Percentiles rank a stretch among this genome's conserved stretches.
phyloP scores from a whole-genome alignment of 2,888 invertebrate genomes.

The Drosophila monieri region DNA sequence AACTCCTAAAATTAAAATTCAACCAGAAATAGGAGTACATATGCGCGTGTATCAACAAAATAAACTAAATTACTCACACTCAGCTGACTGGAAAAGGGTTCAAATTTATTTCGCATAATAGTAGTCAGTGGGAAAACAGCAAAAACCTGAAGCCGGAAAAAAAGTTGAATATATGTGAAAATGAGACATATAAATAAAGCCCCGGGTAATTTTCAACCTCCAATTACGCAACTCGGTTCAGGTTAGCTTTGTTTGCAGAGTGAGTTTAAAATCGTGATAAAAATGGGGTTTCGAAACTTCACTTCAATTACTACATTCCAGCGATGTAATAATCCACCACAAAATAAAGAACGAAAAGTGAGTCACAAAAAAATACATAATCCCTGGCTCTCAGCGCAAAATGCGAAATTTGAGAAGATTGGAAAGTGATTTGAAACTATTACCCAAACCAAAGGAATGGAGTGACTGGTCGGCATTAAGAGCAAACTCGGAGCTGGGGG shows the following conservation, averaged over 20 bases:
- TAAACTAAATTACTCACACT: constrained; percentile 40
- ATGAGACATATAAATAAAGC: constrained; percentile 17
- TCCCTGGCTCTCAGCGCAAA: neutral
- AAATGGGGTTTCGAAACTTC: neutral
- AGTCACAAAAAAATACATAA: constrained; percentile 2
- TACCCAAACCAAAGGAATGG: constrained; percentile 40
- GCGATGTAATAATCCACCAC: neutral
- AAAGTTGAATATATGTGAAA: constrained; percentile 29
- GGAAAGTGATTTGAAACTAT: constrained; percentile 63
- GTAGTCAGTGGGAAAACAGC: constrained; percentile 24
- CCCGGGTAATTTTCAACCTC: constrained; percentile 23
- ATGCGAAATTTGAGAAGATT: constrained; percentile 17
- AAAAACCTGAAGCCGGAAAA: constrained; percentile 23
- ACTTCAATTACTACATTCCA: neutral
- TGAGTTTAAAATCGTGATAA: neutral
- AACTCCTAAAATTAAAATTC: constrained; percentile 37
- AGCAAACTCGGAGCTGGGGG: neutral
- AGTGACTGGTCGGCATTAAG: neutral
- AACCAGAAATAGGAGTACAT: constrained; percentile 21
- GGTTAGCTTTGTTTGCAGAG: neutral
- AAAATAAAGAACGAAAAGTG: neutral
- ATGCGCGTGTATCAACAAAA: constrained; percentile 30
- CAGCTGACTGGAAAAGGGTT: constrained; percentile 27
- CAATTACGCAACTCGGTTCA: constrained; percentile 12
- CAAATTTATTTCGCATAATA: constrained; percentile 39